phyloP scores from a whole-genome alignment of 2,797 vertebrate genomes.

The Fistularia tabacaria region DNA sequence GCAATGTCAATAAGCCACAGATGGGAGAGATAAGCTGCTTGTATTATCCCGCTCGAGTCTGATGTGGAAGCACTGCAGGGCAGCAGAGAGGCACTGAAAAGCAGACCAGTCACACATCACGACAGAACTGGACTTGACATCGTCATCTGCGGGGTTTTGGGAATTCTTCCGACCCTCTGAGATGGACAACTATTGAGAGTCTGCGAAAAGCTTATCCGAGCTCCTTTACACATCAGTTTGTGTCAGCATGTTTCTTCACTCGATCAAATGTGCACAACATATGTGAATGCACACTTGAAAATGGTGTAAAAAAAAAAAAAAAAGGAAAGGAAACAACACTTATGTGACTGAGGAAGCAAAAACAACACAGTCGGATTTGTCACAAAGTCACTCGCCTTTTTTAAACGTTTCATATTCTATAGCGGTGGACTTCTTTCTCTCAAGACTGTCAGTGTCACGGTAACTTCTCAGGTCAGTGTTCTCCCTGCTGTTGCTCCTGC shows the following conservation, averaged over 20 bases:
- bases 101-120: slow-evolving; percentile 48
- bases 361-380: slow-evolving; percentile 54
- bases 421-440: slow-evolving; percentile 37
- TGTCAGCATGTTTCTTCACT: slow-evolving; percentile 62
- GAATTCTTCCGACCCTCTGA: slow-evolving; percentile 38
- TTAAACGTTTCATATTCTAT: slow-evolving; percentile 59
- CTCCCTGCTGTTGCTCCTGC: slow-evolving; percentile 72
- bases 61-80: slow-evolving; percentile 64
- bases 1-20: slow-evolving; percentile 26
- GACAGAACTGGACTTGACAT: slow-evolving; percentile 45
- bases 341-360: slow-evolving; percentile 61
- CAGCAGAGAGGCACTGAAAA: slow-evolving; percentile 70
- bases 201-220: slow-evolving; percentile 18
- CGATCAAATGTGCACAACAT: slow-evolving; percentile 49
- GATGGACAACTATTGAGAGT: slow-evolving; percentile 35
- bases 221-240: slow-evolving; percentile 32
- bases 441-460: slow-evolving; percentile 68
- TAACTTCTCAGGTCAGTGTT: slow-evolving; percentile 78
- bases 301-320: slow-evolving; percentile 48
- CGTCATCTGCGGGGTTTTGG: slow-evolving; percentile 34
- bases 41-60: slow-evolving; percentile 26
- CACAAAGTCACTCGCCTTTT: slow-evolving; percentile 61
- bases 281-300: slow-evolving; percentile 59
- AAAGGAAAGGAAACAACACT: slow-evolving; percentile 22
- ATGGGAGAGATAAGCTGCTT: slow-evolving; percentile 22